Conservation (phyloP, 2,113 vertebrate genomes). For the Nyctibius bracteatus region DNA sequence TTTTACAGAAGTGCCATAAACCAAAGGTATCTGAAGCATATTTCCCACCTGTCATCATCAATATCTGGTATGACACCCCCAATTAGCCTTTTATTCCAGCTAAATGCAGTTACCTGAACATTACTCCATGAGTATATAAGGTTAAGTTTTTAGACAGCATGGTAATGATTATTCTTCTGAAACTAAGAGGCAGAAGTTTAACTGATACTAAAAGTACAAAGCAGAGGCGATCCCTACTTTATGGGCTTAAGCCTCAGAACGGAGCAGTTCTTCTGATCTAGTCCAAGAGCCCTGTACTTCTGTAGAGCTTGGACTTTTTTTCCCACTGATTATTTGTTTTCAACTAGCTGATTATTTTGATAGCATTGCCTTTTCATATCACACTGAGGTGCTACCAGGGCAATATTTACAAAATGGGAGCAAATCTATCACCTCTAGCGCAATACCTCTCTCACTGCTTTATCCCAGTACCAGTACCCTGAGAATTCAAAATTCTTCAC, state of each 20-base stretch:
- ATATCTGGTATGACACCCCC: background rate
- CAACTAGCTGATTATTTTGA: background rate
- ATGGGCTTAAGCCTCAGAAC: background rate
- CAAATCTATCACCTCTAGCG: background rate
- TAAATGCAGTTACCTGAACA: background rate
- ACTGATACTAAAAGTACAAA: background rate
- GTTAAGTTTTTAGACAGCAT: background rate
- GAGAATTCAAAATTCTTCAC: background rate
- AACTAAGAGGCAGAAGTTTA: background rate
- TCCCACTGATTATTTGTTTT: background rate
- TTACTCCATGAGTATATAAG: background rate
- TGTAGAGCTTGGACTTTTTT: background rate
- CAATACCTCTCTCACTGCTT: background rate
- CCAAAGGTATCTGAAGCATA: background rate
- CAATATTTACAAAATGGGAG: background rate
- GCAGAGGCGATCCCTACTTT: background rate
- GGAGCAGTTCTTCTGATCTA: background rate
- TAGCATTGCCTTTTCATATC: background rate
- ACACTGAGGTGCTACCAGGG: background rate
- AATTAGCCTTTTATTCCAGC: background rate
- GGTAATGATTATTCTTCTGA: background rate
- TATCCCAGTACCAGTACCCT: background rate
- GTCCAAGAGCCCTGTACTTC: background rate
- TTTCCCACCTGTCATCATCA: background rate
- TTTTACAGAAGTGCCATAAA: background rate